These are phyloP conservation scores for Philopotamus ludificatus DNA, from an alignment of 1,140 invertebrate species.

Conservation along the genomic window DNA sequence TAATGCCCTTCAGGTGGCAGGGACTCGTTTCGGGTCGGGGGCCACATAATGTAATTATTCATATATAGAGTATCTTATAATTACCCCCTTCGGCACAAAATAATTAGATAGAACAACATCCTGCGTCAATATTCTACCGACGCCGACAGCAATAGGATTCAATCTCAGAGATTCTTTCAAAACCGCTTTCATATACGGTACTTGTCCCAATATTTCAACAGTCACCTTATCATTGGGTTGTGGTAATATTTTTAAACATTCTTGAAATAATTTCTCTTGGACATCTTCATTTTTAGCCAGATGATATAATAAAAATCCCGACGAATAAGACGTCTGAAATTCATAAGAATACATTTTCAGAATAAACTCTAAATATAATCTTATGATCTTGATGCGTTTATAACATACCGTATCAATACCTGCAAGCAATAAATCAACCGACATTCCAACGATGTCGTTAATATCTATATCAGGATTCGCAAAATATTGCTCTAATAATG, in stretches of 20 bases:
- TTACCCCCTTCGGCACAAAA: constrained; percentile 80
- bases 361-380: neutral
- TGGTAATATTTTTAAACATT: constrained; percentile 61
- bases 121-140: constrained; percentile 74
- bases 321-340: constrained; percentile 76
- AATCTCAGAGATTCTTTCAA: constrained; percentile 82
- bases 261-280: constrained; percentile 72
- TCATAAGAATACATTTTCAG: neutral
- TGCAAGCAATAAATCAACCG: constrained; percentile 80
- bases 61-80: no score
- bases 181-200: constrained; percentile 73
- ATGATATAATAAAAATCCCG: constrained; percentile 79
- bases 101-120: constrained; percentile 80
- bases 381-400: neutral
- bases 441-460: constrained; percentile 78
- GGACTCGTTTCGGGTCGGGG: no score
- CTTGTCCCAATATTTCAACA: constrained; percentile 59
- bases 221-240: constrained; percentile 57
- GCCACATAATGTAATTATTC: no score
- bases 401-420: constrained; percentile 79
- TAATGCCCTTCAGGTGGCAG: no score
- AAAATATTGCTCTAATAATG: constrained; percentile 68
- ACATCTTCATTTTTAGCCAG: constrained; percentile 68
- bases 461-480: constrained; percentile 65
- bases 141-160: constrained; percentile 79